Percentiles rank a stretch among this genome's conserved stretches.
These are phyloP conservation scores for Phocoena sinus DNA, from an alignment of 2,113 vertebrate genomes.

Conservation along the genomic window DNA sequence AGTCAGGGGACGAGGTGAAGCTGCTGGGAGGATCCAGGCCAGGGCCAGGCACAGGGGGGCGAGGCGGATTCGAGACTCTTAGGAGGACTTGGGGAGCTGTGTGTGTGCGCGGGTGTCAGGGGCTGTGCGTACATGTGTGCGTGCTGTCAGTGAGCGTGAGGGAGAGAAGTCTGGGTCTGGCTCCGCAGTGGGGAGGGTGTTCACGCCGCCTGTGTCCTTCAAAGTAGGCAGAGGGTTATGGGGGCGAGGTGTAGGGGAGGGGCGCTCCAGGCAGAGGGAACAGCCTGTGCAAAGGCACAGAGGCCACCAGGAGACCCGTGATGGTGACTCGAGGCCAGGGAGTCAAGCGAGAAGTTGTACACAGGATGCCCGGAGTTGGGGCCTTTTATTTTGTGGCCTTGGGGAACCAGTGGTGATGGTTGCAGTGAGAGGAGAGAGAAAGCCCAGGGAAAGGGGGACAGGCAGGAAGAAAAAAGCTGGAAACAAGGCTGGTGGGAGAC, in stretches of 20 bases:
- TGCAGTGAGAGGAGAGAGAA: not conserved
- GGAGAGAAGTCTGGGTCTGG: not conserved
- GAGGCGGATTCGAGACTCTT: not conserved
- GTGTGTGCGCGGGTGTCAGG: fast-evolving
- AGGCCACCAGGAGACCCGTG: not conserved
- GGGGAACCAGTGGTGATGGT: not conserved
- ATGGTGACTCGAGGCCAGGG: not conserved
- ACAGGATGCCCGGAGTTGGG: not conserved
- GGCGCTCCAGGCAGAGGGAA: not conserved
- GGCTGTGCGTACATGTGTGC: fast-evolving
- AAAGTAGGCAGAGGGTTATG: not conserved
- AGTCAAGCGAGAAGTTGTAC: not conserved
- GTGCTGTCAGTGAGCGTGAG: not conserved
- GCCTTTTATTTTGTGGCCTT: not conserved
- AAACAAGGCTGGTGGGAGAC: fast-evolving
- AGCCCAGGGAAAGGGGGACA: not conserved
- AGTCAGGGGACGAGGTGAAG: no score
- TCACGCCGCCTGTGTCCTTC: not conserved
- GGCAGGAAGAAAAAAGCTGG: not conserved
- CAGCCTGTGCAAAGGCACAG: not conserved
- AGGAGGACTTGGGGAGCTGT: not conserved
- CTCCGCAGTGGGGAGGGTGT: not conserved
- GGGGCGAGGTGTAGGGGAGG: no score
- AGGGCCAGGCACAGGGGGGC: fast-evolving
- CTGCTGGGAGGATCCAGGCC: not conserved